A percentile compares a stretch with the other conserved stretches of the same genome.
phyloP scores from a whole-genome alignment of 2,888 invertebrate species.

The Smittia sp. region DNA sequence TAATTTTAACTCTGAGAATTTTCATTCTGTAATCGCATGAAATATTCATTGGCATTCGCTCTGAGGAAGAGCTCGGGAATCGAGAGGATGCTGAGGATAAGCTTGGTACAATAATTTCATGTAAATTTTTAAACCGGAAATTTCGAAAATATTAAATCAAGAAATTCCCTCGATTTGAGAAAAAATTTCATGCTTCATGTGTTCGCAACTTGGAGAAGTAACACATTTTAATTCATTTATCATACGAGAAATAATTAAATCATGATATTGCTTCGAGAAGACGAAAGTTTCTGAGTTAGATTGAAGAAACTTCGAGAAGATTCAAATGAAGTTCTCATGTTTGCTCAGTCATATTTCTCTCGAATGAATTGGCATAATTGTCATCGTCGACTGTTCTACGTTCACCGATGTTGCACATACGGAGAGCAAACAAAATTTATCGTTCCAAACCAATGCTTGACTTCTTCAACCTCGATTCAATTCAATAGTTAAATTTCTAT shows the following conservation, averaged over 20 bases:
- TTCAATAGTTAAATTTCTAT: no score
- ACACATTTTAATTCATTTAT: background rate
- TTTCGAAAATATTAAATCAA: background rate
- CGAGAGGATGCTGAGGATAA: background rate
- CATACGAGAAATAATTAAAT: background rate
- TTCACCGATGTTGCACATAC: no score
- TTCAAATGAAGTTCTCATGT: no score
- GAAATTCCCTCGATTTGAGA: background rate
- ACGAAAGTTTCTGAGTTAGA: background rate
- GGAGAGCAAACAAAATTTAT: no score
- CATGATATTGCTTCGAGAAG: background rate
- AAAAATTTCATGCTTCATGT: background rate
- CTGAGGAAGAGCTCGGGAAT: background rate
- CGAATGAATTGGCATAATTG: no score
- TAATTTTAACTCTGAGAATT: conserved; percentile 6
- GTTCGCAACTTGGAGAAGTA: background rate
- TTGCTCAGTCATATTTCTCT: no score
- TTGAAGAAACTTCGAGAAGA: no score
- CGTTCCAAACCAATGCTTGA: no score
- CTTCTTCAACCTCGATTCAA: no score
- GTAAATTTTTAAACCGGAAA: conserved; percentile 34
- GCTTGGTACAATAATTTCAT: background rate
- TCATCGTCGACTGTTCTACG: no score
- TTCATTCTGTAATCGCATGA: conserved; percentile 1
- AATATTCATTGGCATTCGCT: conserved; percentile 10